phyloP scores from a whole-genome alignment of 1,140 invertebrate species.

The Carposina sasakii region DNA sequence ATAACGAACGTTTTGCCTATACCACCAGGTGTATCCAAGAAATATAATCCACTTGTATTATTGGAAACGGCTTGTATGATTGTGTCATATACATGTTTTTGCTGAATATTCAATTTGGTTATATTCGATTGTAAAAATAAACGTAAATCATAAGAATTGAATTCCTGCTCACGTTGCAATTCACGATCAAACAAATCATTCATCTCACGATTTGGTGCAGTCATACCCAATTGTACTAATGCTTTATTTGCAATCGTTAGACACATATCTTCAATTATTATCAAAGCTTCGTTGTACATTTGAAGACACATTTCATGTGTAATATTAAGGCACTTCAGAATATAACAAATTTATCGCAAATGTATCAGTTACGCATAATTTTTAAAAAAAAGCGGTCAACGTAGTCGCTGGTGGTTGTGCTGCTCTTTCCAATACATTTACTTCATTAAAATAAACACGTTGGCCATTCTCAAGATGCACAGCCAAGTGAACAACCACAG shows the following conservation, averaged over 20 bases:
- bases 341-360: constrained; percentile 56
- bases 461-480: constrained; percentile 62
- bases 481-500: constrained; percentile 54
- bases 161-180: constrained; percentile 42
- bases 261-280: constrained; percentile 30
- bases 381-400: constrained; percentile 56
- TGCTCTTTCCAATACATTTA: constrained; percentile 30
- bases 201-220: constrained; percentile 22
- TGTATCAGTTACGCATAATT: constrained; percentile 37
- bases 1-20: constrained; percentile 40
- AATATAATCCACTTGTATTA: constrained; percentile 33
- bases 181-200: constrained; percentile 30
- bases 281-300: constrained; percentile 28
- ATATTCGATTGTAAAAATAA: constrained; percentile 33
- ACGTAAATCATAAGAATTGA: constrained; percentile 27
- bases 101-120: constrained; percentile 33
- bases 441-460: constrained; percentile 47
- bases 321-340: constrained; percentile 48
- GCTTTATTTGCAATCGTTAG: constrained; percentile 15
- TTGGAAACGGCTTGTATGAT: constrained; percentile 42
- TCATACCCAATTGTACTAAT: constrained; percentile 44
- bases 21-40: constrained; percentile 54
- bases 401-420: constrained; percentile 44
- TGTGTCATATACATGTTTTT: constrained; percentile 44
- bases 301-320: constrained; percentile 41